A percentile compares a stretch with the other conserved stretches of the same genome.
Evolutionary conservation across 1,140 invertebrate species (phyloP).

Genomic region (Uloborus diversus): DNA sequence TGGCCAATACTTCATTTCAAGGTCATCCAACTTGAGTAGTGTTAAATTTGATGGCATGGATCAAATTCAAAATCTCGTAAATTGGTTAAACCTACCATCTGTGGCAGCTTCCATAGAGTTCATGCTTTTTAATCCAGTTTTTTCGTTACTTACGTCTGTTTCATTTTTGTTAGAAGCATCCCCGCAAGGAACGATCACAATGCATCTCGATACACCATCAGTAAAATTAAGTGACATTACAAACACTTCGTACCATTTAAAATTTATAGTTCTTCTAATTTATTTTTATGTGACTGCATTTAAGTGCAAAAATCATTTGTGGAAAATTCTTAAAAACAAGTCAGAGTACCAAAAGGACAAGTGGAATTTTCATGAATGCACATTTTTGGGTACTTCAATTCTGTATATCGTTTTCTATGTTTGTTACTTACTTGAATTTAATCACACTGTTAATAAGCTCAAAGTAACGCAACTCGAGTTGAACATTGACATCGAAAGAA

Average conservation of each 20-base stretch:
- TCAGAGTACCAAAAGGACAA: background rate
- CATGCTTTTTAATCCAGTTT: constrained; percentile 31
- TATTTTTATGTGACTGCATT: constrained; percentile 6
- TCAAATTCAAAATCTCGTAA: background rate
- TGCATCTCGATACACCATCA: background rate
- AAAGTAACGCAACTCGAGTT: background rate
- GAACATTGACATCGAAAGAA: background rate
- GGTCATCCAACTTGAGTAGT: background rate
- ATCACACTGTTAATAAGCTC: background rate
- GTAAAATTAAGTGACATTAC: background rate
- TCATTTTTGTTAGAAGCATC: constrained; percentile 23
- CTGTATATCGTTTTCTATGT: background rate
- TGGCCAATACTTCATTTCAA: too few species aligned
- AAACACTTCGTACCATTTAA: background rate
- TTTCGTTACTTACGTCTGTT: constrained; percentile 7
- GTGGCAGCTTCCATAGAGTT: constrained; percentile 25
- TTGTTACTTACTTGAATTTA: background rate
- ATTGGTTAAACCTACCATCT: constrained; percentile 2
- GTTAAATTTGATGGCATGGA: background rate
- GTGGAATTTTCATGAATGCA: constrained; percentile 15
- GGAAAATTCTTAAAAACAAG: constrained; percentile 23
- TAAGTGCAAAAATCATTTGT: constrained; percentile 21
- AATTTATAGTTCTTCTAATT: constrained; percentile 9
- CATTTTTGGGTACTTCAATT: too few species aligned
- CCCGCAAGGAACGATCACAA: background rate